Percentiles rank a stretch among this genome's conserved stretches.
phyloP scores from a whole-genome alignment of 1,140 invertebrate species.

The Anoplophora glabripennis region DNA sequence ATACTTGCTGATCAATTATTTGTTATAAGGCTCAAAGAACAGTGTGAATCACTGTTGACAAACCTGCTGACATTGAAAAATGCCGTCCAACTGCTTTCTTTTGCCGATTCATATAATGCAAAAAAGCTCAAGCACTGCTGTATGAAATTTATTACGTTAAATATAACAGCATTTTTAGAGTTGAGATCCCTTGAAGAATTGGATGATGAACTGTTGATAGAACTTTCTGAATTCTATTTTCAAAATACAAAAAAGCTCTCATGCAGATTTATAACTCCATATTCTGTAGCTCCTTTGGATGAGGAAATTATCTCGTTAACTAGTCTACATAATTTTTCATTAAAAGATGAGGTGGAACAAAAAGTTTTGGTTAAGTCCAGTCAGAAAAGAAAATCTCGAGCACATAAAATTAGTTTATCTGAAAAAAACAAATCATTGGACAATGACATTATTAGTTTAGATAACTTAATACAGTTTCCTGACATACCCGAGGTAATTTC shows the following conservation, averaged over 20 bases:
- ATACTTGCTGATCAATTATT: slow-evolving; percentile 70
- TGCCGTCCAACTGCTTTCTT: slow-evolving; percentile 64
- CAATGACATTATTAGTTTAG: slow-evolving; percentile 17
- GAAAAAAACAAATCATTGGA: slow-evolving; percentile 20
- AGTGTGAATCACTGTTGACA: slow-evolving; percentile 63
- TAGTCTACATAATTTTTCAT: slow-evolving; percentile 48
- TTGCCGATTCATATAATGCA: slow-evolving; percentile 67
- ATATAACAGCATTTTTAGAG: slow-evolving; percentile 67
- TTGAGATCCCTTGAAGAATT: slow-evolving; percentile 58
- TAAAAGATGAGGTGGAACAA: slow-evolving; percentile 44
- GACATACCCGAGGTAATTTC: slow-evolving; percentile 10
- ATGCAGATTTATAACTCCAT: slow-evolving; percentile 62
- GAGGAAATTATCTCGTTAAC: slow-evolving; percentile 54
- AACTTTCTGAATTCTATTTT: slow-evolving; percentile 62
- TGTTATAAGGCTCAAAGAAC: slow-evolving; percentile 61
- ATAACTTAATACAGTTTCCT: slow-evolving; percentile 27
- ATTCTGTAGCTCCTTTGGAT: slow-evolving; percentile 55
- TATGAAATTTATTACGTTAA: slow-evolving; percentile 69
- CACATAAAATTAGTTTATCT: slow-evolving; percentile 28
- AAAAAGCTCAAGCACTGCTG: slow-evolving; percentile 62
- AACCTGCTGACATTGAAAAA: slow-evolving; percentile 66
- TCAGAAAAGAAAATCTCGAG: slow-evolving; percentile 50
- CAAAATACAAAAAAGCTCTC: slow-evolving; percentile 51
- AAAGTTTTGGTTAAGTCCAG: slow-evolving; percentile 38
- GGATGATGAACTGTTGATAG: slow-evolving; percentile 56